Percentiles rank a stretch among this genome's conserved stretches.
phyloP scores from a whole-genome alignment of 2,113 vertebrate genomes.

The Glaucidium brasilianum region DNA sequence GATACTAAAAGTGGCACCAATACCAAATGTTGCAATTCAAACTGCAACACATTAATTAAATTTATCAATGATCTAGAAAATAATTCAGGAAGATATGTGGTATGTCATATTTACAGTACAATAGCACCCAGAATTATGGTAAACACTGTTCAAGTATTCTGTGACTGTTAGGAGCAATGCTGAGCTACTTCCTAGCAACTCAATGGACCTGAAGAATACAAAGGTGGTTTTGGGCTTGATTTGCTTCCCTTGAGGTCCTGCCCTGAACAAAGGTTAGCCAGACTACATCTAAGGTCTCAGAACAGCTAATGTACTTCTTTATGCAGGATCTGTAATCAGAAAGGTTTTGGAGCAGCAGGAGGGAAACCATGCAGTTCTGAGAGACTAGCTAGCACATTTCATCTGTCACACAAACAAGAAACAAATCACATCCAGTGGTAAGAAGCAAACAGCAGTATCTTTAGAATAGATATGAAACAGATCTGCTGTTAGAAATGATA shows the following conservation, averaged over 20 bases:
- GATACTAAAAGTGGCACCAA: background rate
- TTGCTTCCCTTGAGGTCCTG: background rate
- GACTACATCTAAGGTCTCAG: background rate
- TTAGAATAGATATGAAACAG: background rate
- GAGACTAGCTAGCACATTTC: background rate
- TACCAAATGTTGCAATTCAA: background rate
- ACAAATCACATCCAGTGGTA: background rate
- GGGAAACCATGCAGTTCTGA: background rate
- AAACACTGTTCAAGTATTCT: background rate
- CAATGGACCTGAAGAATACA: background rate
- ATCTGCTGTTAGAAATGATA: background rate
- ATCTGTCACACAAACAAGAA: slow-evolving; percentile 26
- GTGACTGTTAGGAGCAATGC: background rate
- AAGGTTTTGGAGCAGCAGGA: background rate
- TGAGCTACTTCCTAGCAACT: background rate
- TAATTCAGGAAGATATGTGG: background rate
- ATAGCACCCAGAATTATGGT: background rate
- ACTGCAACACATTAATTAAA: background rate
- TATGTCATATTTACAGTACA: background rate
- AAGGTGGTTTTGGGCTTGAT: background rate
- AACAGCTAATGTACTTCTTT: background rate
- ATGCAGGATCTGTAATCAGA: background rate
- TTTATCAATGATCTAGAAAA: background rate
- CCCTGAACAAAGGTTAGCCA: background rate
- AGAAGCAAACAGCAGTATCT: slow-evolving; percentile 12